Evolutionary conservation across 2,113 vertebrate genomes (phyloP).

Genomic region (Catharus bicknelli): DNA sequence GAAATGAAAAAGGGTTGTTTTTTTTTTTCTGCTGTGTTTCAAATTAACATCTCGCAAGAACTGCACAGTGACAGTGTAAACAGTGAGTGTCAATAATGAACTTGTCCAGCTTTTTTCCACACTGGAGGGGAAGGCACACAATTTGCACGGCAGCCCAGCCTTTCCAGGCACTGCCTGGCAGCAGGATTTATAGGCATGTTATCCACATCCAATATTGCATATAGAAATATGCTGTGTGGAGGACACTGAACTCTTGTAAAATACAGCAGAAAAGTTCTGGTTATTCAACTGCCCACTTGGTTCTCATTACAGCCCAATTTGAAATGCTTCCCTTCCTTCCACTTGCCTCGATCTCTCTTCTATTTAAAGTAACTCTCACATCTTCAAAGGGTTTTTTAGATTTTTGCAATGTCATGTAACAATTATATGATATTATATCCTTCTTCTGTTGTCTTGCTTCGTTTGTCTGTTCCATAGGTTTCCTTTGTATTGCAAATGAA

Average conservation of each 20-base stretch:
- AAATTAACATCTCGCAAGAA: not conserved
- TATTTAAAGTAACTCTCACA: not conserved
- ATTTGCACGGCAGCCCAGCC: not conserved
- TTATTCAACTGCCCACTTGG: not conserved
- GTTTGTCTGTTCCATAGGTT: not conserved
- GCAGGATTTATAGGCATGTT: not conserved
- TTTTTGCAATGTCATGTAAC: not conserved
- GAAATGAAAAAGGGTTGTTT: not conserved
- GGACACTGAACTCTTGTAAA: not conserved
- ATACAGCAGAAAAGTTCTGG: not conserved
- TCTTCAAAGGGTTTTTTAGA: not conserved
- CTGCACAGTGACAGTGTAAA: not conserved
- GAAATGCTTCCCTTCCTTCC: not conserved
- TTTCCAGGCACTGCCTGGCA: not conserved
- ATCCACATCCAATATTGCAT: not conserved
- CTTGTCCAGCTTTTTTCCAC: not conserved
- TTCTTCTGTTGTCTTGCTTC: not conserved
- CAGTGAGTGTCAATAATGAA: not conserved
- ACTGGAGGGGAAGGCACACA: not conserved
- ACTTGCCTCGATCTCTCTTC: not conserved
- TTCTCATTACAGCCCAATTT: not conserved
- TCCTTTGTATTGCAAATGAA: not conserved
- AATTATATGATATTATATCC: not conserved
- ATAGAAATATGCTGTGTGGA: not conserved
- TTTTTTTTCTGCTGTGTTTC: not conserved